Evolutionary conservation across 2,113 vertebrate species (phyloP).

Genomic region (Nanorana parkeri): DNA sequence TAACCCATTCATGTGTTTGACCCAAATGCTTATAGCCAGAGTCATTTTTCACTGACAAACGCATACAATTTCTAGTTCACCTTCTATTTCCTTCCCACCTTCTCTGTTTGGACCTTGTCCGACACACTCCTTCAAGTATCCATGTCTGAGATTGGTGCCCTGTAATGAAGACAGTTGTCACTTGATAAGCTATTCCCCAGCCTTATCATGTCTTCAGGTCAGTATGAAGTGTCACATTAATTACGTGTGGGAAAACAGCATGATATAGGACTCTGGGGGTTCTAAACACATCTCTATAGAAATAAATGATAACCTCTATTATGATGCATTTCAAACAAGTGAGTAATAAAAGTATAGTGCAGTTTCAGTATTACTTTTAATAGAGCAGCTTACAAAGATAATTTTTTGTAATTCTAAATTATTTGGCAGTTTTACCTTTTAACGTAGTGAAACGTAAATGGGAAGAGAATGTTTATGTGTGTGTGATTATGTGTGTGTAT

Average conservation of each 20-base stretch:
- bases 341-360: neutral
- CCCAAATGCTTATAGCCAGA: slow-evolving; percentile 10
- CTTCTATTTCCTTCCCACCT: neutral
- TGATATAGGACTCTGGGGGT: neutral
- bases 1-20: slow-evolving; percentile 28
- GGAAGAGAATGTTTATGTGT: too few relatives aligned
- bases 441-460: too few relatives aligned
- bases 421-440: too few relatives aligned
- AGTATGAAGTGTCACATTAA: slow-evolving; percentile 8
- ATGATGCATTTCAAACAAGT: slow-evolving; percentile 6
- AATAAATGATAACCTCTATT: slow-evolving; percentile 18
- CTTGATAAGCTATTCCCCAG: neutral
- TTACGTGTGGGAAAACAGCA: slow-evolving; percentile 14
- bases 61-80: neutral
- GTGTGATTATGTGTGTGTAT: too few relatives aligned
- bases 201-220: neutral
- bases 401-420: too few relatives aligned
- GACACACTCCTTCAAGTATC: neutral
- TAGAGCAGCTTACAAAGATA: too few relatives aligned
- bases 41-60: neutral
- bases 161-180: neutral
- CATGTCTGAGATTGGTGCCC: neutral
- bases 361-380: neutral
- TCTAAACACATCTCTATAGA: slow-evolving; percentile 10
- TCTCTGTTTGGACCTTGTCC: neutral